Evolutionary conservation across 2,797 vertebrate species (phyloP), one percentile per base, ranked within the genome.

Genomic region (Alauda arvensis): DNA sequence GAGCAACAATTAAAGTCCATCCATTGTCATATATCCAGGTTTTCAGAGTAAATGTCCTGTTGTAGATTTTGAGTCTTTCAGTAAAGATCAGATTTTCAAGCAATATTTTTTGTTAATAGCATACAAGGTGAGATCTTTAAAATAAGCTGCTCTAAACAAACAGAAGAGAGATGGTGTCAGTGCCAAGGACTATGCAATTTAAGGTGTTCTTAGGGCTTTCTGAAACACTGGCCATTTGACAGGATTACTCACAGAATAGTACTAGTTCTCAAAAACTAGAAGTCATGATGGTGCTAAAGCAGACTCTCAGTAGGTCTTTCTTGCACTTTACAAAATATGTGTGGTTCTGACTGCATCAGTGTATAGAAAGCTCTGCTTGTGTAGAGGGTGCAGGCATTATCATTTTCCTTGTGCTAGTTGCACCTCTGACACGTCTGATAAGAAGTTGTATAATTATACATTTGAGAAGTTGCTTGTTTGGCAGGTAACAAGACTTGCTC

Each of bases 381-480:
- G 12, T 0, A 0, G 6, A 65, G 42, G 5, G 3, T 37, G 21
- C 0, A 1, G 31, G 18, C 18, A 56, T 24, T 60, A 21, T 9
- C 1, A 5, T 12, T 40, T 78, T 63, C 17, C 21, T 16, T 62
- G 28, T 40, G 19, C 12, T 31, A 43, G 24, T 10, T 51, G 25
- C 28, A 43, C 12, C 15, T 92, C 25, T n/a, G 57, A n/a, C 4
- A 25, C 25, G 3, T 74, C 40, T 33, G 23, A 25, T 26, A 20
- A n/a, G 43, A 67, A 79, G 11, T 5, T 31, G 3, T 56, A 12
- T 48, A 14, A 18, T 23, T 59, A 8, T 23, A n/a, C n/a, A 33
- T 25, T 57, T 37, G 20, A 63, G 33, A 48, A 63, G 7, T 29
- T 66, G 9, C 13, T 18, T 76, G 18, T 13, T 37, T 57, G 33